Base-by-base conservation (phyloP, 1,140 invertebrate genomes). In the Ceratitis capitata region DNA sequence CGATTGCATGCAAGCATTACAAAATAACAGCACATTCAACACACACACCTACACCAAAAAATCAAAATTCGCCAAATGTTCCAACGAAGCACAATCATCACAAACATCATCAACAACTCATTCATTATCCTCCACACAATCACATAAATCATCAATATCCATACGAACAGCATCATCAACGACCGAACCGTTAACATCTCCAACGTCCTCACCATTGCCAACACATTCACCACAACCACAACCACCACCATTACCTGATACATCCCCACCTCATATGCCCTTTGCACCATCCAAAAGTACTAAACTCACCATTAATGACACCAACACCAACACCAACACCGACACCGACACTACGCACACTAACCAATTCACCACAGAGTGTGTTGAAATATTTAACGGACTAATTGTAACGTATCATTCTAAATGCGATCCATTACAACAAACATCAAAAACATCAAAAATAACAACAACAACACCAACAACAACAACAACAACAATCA, bases 201-300 rank as follows among this genome's bases (percentile, higher is more conserved):
- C 61, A n/a, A 61, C 26, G 19, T 42, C 23, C 35, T 23, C 69
- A 78, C 49, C 78, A 82, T 29, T 14, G 53, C 35, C 42, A 84
- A 58, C 78, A 49, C 32, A 10, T 69, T 32, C 85, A 84, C 45
- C 35, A 83, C 7, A 23, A 45, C 16, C 64, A 84, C 51, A 45
- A 88, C 64, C 23, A 87, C 35, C 61, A 86, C 45, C 64, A 64
- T 47, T 74, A 84, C 56, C 61, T 85, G 26, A 6, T 14, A 87
- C 64, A 56, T 78, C 82, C n/a, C 32, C 74, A 86, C 53, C 56
- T 64, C 85, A 49, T 82, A 58, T 35, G 16, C 45, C 85, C 82
- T 26, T 82, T 61, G 84, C 56, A 84, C 82, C 29, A 3, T 56
- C 12, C 29, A 16, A 95, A 94, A 2, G 94, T 94, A 61, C 93